Evolutionary conservation across 2,888 invertebrate species (phyloP), one percentile per base, ranked within the genome.

Genomic region (Cepaea hortensis): DNA sequence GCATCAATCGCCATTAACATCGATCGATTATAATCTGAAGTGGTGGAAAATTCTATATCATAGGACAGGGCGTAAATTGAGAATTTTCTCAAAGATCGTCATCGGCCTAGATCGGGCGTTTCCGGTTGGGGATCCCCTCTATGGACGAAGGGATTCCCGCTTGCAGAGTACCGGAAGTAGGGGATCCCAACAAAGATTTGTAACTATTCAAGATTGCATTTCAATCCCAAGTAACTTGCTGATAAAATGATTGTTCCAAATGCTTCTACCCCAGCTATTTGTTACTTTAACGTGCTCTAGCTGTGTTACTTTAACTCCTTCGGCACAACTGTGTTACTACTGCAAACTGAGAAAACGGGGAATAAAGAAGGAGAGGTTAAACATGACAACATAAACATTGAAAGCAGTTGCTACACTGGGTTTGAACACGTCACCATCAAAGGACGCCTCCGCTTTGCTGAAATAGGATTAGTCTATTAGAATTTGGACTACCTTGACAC

Each of bases 121-220:
- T 90, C 90, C 90, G 90, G 89, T 89, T 86, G 89, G 90, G 90
- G 89, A 89, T 89, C 83, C 90, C 90, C 89, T 89, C 80, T 23
- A 83, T 81, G 77, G 75, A 81, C 86, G 87, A 89, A 89, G 90
- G 90, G 89, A 90, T 90, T 90, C 90, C 90, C 90, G 90, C 90
- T 88, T 88, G 88, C 81, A 87, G 87, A 86, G 87, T 65, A 87
- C 88, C 89, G 87, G 87, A 87, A 87, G 87, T 81, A 72, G 85
- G 85, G 85, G 72, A 85, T 85, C 85, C 85, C 85, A 79, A 79
- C 77, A 79, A 75, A 75, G 70, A 68, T 70, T 83, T 73, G 35
- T 62, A 76, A n/a, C 79, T 85, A 48, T 11, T 46, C 48, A 55
- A 55, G 55, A 55, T 55, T 55, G 55, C 55, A 55, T 9, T 55